Conservation (phyloP, 2,113 vertebrate genomes). For the Siphamia tubifer region DNA sequence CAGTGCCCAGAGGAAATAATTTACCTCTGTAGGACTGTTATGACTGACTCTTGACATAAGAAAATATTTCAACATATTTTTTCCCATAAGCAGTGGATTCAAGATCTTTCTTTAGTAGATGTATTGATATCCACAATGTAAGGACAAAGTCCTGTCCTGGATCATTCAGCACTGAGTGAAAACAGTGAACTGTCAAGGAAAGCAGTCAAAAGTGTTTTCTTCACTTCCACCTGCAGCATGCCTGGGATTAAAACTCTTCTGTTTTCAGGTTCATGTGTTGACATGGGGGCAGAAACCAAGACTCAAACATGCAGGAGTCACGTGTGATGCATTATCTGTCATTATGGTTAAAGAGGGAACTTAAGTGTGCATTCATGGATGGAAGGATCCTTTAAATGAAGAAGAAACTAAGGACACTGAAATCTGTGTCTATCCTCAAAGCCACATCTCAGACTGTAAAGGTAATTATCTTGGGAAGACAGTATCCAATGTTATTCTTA, state of each 20-base stretch:
- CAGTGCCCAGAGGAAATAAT: constrained; percentile 46
- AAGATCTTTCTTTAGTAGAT: constrained; percentile 14
- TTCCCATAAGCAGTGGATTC: constrained; percentile 19
- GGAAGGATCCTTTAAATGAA: neutral
- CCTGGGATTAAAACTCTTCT: constrained; percentile 21
- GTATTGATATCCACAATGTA: neutral
- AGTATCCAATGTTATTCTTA: constrained; percentile 51
- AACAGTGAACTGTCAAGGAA: constrained; percentile 16
- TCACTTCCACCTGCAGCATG: neutral
- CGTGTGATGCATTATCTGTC: too few relatives aligned
- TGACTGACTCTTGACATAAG: constrained; percentile 37
- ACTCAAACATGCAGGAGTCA: too few relatives aligned
- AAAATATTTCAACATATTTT: constrained; percentile 54
- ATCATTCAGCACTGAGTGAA: constrained; percentile 33
- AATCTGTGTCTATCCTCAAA: constrained; percentile 32
- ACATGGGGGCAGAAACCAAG: too few relatives aligned
- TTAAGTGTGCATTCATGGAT: neutral
- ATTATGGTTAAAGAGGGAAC: too few relatives aligned
- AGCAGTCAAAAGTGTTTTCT: constrained; percentile 9
- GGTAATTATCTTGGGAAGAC: constrained; percentile 50
- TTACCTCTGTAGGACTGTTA: constrained; percentile 36
- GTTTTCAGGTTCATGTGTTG: constrained; percentile 9
- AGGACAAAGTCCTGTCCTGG: neutral
- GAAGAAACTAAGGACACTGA: constrained; percentile 6
- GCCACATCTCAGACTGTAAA: constrained; percentile 48